Base-by-base conservation (phyloP, 2,797 vertebrate species). In the Chromis chromis region DNA sequence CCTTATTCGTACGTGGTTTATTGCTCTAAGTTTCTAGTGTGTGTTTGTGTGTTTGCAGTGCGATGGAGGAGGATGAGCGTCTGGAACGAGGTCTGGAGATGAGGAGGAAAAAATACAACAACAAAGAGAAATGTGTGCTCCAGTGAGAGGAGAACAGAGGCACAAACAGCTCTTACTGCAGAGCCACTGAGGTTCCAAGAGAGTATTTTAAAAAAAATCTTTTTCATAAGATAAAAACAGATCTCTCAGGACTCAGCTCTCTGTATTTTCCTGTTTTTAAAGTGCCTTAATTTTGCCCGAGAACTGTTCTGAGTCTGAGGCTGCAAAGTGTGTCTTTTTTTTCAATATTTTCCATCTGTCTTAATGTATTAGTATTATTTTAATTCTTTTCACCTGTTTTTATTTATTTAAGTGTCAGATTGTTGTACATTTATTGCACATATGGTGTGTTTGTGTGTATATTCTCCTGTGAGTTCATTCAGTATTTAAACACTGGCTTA, bases 41-140 rank as follows among this genome's bases (percentile, higher is more conserved):
- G 21, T 44, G 42, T 62, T 59, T 87, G 52, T 86, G 65, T 70
- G 21, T 73, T 61, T 65, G 28, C 76, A 97, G 97, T 44, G 96
- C 96, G 1, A 21, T 96, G 82, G 96, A 97, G 88, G 96, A 97
- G 76, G 96, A 97, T 5, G 96, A 95, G 79, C 93, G 96, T 22
- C 86, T 98, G 73, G 96, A 96, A 64, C 92, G 94, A 1, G 96
- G 97, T 6, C 87, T 97, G 22, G 95, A 97, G 79, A 94, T 94
- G 90, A 94, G 96, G 55, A 94, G 96, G 9, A 93, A 89, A 65
- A 97, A 96, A 88, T 91, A 92, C 86, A 96, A 90, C 90, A 95
- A 94, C 65, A 96, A 96, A 65, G 96, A 97, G 12, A 97, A 96
- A 85, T 98, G 96, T 81, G 89, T 91, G 50, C 86, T 98, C 54